Evolutionary conservation across 2,888 invertebrate species (phyloP).

Genomic region (Drosophila nigricruria): DNA sequence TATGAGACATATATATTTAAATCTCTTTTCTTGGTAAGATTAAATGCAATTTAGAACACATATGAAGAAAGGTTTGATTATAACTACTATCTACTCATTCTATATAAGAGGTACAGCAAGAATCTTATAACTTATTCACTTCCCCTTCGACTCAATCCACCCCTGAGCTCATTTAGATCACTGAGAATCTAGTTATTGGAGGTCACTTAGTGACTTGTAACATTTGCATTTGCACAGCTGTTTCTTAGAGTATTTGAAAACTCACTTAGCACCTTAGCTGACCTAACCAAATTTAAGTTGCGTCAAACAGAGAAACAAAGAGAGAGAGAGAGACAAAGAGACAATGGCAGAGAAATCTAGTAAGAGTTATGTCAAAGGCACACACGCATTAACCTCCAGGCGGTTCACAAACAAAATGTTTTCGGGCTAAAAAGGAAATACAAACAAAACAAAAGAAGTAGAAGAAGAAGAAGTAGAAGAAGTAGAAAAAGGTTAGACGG

Average conservation of each 20-base stretch:
- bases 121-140: not conserved
- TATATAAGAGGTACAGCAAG: too few species aligned
- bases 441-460: conserved; percentile 17
- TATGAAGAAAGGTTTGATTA: too few species aligned
- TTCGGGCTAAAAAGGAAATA: conserved; percentile 37
- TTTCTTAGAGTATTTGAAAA: conserved; percentile 19
- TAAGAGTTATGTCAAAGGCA: conserved; percentile 30
- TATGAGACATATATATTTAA: too few species aligned
- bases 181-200: not conserved
- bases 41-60: too few species aligned
- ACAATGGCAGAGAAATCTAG: not conserved
- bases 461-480: not conserved
- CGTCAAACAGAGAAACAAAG: not conserved
- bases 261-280: conserved; percentile 55
- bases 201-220: not conserved
- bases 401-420: conserved; percentile 22
- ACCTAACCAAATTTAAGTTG: conserved; percentile 17
- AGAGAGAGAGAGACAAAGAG: not conserved
- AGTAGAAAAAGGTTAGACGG: conserved; percentile 45
- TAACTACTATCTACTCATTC: too few species aligned
- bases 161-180: not conserved
- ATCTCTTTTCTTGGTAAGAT: too few species aligned
- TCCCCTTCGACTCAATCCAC: not conserved
- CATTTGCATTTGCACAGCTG: conserved; percentile 56
- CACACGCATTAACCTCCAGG: conserved; percentile 32